Evolutionary conservation across 2,797 vertebrate species (phyloP).

Genomic region (Mycteria americana): DNA sequence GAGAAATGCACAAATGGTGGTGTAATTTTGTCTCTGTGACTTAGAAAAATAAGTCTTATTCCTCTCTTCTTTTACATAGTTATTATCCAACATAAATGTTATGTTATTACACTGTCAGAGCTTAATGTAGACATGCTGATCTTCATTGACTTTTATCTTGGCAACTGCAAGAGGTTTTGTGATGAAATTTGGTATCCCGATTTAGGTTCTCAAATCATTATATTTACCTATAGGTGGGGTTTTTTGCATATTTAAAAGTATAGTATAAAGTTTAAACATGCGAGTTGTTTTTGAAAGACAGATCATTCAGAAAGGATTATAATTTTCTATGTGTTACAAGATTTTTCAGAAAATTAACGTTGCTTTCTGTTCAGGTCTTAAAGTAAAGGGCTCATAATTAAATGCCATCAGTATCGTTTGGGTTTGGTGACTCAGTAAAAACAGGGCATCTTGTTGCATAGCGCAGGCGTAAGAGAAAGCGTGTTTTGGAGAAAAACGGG

Average conservation of each 20-base stretch:
- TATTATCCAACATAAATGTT: neutral
- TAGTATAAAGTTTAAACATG: neutral
- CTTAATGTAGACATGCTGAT: neutral
- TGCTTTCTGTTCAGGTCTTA: neutral
- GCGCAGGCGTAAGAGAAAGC: neutral
- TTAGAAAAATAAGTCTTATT: neutral
- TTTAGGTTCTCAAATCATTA: neutral
- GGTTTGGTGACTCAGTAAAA: neutral
- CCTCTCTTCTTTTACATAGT: neutral
- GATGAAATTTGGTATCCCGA: neutral
- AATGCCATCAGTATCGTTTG: rapidly evolving
- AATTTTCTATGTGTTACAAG: neutral
- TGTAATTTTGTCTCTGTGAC: neutral
- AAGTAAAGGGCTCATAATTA: neutral
- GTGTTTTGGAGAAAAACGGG: neutral
- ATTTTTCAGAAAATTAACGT: neutral
- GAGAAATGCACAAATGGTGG: neutral
- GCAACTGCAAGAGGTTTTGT: neutral
- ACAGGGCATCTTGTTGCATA: rapidly evolving
- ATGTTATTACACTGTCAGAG: neutral
- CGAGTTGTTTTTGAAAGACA: neutral
- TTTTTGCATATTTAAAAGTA: neutral
- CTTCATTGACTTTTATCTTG: neutral
- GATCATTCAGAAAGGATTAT: neutral
- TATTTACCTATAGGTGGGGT: neutral